Base-by-base conservation (phyloP, 2,113 vertebrate species). In the Microtus oregoni region DNA sequence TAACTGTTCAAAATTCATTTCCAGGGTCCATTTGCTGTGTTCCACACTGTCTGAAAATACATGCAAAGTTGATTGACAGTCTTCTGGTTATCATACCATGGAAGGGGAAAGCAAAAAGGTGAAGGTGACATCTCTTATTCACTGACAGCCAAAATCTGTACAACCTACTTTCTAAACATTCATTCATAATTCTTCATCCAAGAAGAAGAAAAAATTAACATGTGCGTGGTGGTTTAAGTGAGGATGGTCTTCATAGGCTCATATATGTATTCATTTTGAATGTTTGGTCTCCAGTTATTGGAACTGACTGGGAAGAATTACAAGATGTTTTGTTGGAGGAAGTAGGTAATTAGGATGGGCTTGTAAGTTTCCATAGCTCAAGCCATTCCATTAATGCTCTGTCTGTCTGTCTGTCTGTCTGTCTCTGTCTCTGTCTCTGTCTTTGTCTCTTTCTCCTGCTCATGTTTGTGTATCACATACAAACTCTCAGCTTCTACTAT, bases 1-100 rank as follows among this genome's bases (percentile, higher is more conserved):
- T 73, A 89, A 94, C 96, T 97, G 82, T 90, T 98, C 95, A 97
- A 95, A 97, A 98, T 98, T 96, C 95, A 92, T 96, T 96, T 96
- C 63, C 85, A 82, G 9, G 75, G 50, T 91, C 44, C 86, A 76
- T 95, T 91, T 97, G 38, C 90, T 96, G 50, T 82, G 82, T 78
- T 95, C 92, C 35, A 65, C 55, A 76, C 95, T 81, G 38, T 93
- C 87, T 95, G 95, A 94, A 96, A 96, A 89, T 91, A 78, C 89
- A 97, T 95, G 92, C 94, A 20, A 81, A 87, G 50, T 55, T 97
- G 97, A 97, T 96, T 97, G 97, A 96, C 97, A 98, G 81, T 83
- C 44, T 91, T 95, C 82, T 92, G 50, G 94, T 92, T 96, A 94
- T 78, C 75, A 68, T 44, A 91, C 77, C 94, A 81, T 87, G 94